These are phyloP conservation scores for Papilio elwesi DNA, from an alignment of 2,888 invertebrate genomes.

Conservation along the genomic window DNA sequence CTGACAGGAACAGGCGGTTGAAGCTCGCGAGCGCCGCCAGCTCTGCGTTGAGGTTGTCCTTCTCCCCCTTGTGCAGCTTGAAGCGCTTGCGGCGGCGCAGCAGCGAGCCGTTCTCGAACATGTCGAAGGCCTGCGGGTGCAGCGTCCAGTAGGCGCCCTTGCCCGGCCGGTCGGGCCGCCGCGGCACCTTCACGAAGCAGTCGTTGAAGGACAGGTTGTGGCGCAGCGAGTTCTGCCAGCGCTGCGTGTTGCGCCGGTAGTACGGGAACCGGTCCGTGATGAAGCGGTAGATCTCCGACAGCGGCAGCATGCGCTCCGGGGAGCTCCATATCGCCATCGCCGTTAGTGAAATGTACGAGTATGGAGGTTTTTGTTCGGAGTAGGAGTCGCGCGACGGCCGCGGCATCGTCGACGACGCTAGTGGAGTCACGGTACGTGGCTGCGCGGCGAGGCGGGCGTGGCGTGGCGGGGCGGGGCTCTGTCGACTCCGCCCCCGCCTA, in stretches of 20 bases:
- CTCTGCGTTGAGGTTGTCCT: conserved; percentile 87
- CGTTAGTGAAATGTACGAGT: conserved; percentile 97
- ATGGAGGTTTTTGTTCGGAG: conserved; percentile 98
- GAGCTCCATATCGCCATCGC: conserved; percentile 99
- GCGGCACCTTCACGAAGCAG: conserved; percentile 96
- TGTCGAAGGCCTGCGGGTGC: conserved; percentile 90
- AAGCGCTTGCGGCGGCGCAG: conserved; percentile 91
- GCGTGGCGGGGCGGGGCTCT: conserved; percentile 49
- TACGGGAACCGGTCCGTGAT: conserved; percentile 92
- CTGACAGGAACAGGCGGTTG: conserved; percentile 87
- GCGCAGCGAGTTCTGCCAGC: conserved; percentile 92
- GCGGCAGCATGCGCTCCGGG: conserved; percentile 95
- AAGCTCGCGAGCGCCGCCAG: conserved; percentile 89
- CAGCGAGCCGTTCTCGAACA: conserved; percentile 95
- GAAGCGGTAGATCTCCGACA: conserved; percentile 91
- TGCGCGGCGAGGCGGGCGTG: conserved; percentile 46
- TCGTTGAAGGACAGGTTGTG: conserved; percentile 98
- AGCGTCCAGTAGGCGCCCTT: conserved; percentile 95
- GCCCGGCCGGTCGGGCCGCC: conserved; percentile 91
- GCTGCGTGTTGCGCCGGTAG: conserved; percentile 93
- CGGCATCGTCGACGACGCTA: conserved; percentile 90
- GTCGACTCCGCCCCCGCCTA: conserved; percentile 49
- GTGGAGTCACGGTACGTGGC: conserved; percentile 75
- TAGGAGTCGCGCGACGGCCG: conserved; percentile 96
- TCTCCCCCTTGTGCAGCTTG: conserved; percentile 89